Evolutionary conservation across 2,797 vertebrate species (phyloP).

Genomic region (Mallotus villosus): DNA sequence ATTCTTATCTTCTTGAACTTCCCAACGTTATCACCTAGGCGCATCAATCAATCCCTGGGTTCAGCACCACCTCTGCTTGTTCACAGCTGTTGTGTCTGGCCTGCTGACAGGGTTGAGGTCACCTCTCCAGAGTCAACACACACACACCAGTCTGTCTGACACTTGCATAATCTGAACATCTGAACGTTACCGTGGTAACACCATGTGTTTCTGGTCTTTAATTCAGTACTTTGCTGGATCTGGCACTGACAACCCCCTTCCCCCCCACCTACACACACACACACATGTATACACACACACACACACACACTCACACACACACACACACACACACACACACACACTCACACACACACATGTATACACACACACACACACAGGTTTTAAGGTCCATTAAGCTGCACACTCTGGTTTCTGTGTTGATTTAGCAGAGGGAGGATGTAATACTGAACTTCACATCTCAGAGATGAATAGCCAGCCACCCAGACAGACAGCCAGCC

Average conservation of each 20-base stretch:
- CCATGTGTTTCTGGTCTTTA: not conserved
- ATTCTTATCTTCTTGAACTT: too few relatives aligned
- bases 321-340: too few relatives aligned
- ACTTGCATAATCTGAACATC: slow-evolving; percentile 36
- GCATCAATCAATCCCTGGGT: too few relatives aligned
- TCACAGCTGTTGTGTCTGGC: too few relatives aligned
- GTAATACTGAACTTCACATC: not conserved
- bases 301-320: not conserved
- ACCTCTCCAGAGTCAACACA: too few relatives aligned
- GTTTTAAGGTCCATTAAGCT: slow-evolving; percentile 49
- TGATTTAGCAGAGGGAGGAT: slow-evolving; percentile 41
- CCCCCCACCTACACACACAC: not conserved
- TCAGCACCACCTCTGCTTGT: too few relatives aligned
- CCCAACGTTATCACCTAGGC: too few relatives aligned
- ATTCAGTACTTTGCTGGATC: not conserved
- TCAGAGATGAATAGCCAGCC: not conserved
- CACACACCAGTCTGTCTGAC: slow-evolving; percentile 4
- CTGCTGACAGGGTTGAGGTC: too few relatives aligned
- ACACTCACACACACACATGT: not conserved
- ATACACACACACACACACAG: slow-evolving; percentile 1
- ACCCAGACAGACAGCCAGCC: not conserved
- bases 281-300: not conserved
- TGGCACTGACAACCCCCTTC: not conserved
- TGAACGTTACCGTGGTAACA: slow-evolving; percentile 57
- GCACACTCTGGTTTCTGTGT: slow-evolving; percentile 30